Percentiles rank a stretch among this genome's conserved stretches.
These are phyloP conservation scores for Pteronotus mesoamericanus DNA, from an alignment of 2,797 vertebrate species.

Conservation along the genomic window DNA sequence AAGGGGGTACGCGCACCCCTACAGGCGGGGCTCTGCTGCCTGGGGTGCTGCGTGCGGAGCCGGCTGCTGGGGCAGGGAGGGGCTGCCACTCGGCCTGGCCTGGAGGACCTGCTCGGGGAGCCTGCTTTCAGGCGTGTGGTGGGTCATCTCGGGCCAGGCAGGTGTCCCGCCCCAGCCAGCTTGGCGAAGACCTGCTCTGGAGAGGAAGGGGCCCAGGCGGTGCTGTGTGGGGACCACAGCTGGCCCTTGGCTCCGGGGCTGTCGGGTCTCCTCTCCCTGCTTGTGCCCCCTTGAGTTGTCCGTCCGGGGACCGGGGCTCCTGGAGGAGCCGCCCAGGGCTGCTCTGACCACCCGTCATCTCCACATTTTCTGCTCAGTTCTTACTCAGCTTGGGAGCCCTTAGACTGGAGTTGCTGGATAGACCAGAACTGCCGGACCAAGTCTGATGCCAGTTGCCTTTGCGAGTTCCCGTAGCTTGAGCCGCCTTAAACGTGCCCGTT, in stretches of 20 bases:
- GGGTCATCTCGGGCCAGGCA: neutral
- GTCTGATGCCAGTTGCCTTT: neutral
- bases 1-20: too few species aligned
- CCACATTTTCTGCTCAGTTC: accelerated
- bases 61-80: accelerated
- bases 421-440: neutral
- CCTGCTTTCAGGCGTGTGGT: neutral
- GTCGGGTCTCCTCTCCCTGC: neutral
- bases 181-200: neutral
- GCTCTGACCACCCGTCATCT: neutral
- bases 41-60: neutral
- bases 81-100: neutral
- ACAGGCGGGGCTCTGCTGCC: too few species aligned
- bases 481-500: accelerated
- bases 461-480: neutral
- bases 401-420: neutral
- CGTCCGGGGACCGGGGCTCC: neutral
- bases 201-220: constrained; percentile 9
- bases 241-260: neutral
- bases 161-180: neutral
- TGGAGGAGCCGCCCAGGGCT: neutral
- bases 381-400: neutral
- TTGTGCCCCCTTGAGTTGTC: neutral
- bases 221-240: neutral
- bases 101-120: neutral